A percentile compares a stretch with the other conserved stretches of the same genome.
phyloP scores from a whole-genome alignment of 92 coral and sea anemone genomes.

The Porites evermanni region DNA sequence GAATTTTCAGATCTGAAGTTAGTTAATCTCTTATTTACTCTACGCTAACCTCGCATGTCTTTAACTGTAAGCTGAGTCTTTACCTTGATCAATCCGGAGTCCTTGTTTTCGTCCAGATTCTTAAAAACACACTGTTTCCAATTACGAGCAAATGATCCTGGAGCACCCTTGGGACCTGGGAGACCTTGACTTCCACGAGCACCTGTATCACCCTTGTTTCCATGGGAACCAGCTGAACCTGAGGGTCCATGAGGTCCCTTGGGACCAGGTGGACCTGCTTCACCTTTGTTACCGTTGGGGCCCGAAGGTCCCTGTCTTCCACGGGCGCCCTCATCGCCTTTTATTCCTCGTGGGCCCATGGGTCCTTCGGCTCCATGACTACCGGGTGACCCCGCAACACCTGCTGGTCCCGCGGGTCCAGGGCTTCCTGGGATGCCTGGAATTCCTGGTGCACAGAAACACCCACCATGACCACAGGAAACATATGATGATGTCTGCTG shows the following conservation, averaged over 20 bases:
- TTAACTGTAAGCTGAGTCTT: neutral
- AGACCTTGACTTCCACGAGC: neutral
- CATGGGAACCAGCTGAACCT: neutral
- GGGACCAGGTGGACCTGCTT: neutral
- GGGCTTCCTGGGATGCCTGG: conserved; percentile 48
- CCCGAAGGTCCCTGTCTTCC: conserved; percentile 8
- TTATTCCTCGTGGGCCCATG: conserved; percentile 11
- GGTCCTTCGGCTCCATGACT: conserved; percentile 17
- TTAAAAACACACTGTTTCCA: conserved; percentile 26
- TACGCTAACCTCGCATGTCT: too few species aligned
- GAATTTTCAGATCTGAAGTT: too few species aligned
- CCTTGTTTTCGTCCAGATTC: neutral
- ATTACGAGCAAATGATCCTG: neutral
- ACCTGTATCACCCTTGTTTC: conserved; percentile 4
- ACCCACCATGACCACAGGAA: neutral
- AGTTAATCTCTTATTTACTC: neutral
- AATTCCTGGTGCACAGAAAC: conserved; percentile 16
- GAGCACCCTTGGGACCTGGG: neutral
- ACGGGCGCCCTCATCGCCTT: conserved; percentile 16
- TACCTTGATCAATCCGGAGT: neutral
- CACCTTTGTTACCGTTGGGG: neutral
- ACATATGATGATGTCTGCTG: neutral
- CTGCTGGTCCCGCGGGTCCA: conserved; percentile 37
- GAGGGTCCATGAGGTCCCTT: neutral
- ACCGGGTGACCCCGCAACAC: conserved; percentile 26